Evolutionary conservation across 2,797 vertebrate genomes (phyloP), one percentile per base, ranked within the genome.

Genomic region (Squalus acanthias): DNA sequence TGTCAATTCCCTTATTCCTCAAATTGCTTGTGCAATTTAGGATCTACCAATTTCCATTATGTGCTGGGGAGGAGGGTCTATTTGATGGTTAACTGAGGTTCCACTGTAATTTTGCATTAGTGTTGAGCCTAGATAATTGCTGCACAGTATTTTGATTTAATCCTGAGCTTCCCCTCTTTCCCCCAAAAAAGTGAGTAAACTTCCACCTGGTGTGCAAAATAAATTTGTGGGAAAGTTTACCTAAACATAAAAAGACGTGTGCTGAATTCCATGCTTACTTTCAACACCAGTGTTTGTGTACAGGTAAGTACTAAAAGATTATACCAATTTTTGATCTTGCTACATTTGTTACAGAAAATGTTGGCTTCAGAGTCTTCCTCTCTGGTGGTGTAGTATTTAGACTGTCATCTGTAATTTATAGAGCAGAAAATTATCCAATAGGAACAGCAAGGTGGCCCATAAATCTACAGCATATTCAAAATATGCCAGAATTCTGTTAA

Each of bases 321-420:
- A 50, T 95, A 95, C 94, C 94, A 72, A 95, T 72, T 76, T 95
- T 95, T 17, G 63, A n/a, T 95, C 50, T 76, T 33, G 50, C 60
- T 95, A 95, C 15, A 95, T 95, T 95, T 72, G 70, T 9, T 53
- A 74, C 10, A 95, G 50, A 95, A 1, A 46, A 33, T 29, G 13
- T 57, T 72, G 69, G 29, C 50, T 95, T 93, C 91, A 69, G 17
- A 93, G 65, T 3, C 91, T 93, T 92, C 70, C 26, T 76, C 69
- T 74, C 94, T 95, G 70, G 20, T 50, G 94, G 8, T 65, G 46
- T 57, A 10, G 70, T 76, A 95, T 74, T 74, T 76, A n/a, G 50
- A 76, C 15, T 74, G 70, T 60, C 70, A 95, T 95, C 94, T 95
- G 94, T 76, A 95, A 95, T 95, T 95, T 95, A 95, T 60, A 72